These are phyloP conservation scores for Erebia epiphron DNA, from an alignment of 2,888 invertebrate genomes.

Conservation along the genomic window DNA sequence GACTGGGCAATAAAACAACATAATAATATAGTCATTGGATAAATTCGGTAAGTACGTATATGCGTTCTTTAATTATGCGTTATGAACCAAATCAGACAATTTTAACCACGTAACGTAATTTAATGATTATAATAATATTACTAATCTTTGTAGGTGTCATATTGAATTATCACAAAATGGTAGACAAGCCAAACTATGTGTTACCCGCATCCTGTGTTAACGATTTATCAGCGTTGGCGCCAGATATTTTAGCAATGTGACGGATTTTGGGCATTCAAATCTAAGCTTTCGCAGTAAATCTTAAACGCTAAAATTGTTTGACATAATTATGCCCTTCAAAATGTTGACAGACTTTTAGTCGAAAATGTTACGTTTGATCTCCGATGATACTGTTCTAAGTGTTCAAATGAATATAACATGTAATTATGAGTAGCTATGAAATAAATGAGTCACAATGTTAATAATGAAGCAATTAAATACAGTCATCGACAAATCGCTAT, in stretches of 20 bases:
- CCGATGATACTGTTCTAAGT: neutral
- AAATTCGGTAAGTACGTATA: too few species aligned
- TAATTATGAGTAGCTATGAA: neutral
- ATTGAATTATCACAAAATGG: slow-evolving; percentile 17
- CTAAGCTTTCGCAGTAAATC: neutral
- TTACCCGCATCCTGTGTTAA: slow-evolving; percentile 28
- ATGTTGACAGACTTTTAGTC: slow-evolving; percentile 4
- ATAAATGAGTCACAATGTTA: slow-evolving; percentile 23
- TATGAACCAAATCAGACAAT: too few species aligned
- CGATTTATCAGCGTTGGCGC: slow-evolving; percentile 26
- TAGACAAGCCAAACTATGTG: slow-evolving; percentile 25
- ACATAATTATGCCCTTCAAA: neutral
- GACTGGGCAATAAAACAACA: too few species aligned
- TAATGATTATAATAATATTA: neutral
- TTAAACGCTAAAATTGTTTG: slow-evolving; percentile 8
- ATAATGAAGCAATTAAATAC: slow-evolving; percentile 29
- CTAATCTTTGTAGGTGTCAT: neutral
- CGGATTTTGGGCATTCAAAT: neutral
- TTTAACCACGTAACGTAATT: too few species aligned
- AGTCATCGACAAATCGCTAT: slow-evolving; percentile 23
- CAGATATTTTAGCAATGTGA: slow-evolving; percentile 19
- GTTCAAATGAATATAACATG: neutral
- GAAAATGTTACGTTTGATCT: slow-evolving; percentile 8
- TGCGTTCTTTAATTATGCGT: too few species aligned
- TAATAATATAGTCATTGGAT: too few species aligned